Evolutionary conservation across 1,140 invertebrate genomes (phyloP).

Genomic region (Drosophila lacertosa): DNA sequence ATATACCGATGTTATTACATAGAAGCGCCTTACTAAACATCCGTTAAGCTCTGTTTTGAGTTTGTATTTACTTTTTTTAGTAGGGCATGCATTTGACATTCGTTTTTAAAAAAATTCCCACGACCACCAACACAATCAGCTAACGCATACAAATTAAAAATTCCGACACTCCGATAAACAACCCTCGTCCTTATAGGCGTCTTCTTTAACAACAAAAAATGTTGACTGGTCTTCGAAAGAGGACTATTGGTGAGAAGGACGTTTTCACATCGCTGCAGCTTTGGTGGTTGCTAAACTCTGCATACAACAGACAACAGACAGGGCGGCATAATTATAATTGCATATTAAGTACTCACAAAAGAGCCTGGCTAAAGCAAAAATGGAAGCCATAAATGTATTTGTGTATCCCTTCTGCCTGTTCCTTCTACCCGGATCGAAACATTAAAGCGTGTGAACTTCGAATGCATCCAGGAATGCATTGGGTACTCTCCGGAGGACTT

Average conservation of each 20-base stretch:
- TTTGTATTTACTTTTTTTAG: neutral
- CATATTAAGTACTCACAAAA: slow-evolving; percentile 66
- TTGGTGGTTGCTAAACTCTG: slow-evolving; percentile 61
- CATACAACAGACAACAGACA: slow-evolving; percentile 30
- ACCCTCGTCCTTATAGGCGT: slow-evolving; percentile 38
- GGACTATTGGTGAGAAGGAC: slow-evolving; percentile 35
- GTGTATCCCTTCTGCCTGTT: slow-evolving; percentile 60
- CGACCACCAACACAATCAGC: slow-evolving; percentile 58
- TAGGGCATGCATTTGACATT: slow-evolving; percentile 20
- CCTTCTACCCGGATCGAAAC: slow-evolving; percentile 6
- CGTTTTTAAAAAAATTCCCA: slow-evolving; percentile 61
- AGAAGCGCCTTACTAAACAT: slow-evolving; percentile 64
- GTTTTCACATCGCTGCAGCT: slow-evolving; percentile 21
- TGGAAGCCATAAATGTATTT: slow-evolving; percentile 70
- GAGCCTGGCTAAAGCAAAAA: slow-evolving; percentile 5
- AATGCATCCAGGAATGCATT: slow-evolving; percentile 26
- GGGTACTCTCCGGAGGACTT: neutral
- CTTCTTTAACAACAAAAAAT: neutral
- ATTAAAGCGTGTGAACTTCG: slow-evolving; percentile 52
- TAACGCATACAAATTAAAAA: slow-evolving; percentile 66
- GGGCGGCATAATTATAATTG: slow-evolving; percentile 80
- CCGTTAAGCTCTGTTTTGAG: slow-evolving; percentile 13
- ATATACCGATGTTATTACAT: too few species aligned
- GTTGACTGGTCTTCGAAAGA: slow-evolving; percentile 33
- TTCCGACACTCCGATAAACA: slow-evolving; percentile 55